Evolutionary conservation across 2,797 vertebrate genomes (phyloP), one percentile per base, ranked within the genome.

Genomic region (Sebastes diaconus): DNA sequence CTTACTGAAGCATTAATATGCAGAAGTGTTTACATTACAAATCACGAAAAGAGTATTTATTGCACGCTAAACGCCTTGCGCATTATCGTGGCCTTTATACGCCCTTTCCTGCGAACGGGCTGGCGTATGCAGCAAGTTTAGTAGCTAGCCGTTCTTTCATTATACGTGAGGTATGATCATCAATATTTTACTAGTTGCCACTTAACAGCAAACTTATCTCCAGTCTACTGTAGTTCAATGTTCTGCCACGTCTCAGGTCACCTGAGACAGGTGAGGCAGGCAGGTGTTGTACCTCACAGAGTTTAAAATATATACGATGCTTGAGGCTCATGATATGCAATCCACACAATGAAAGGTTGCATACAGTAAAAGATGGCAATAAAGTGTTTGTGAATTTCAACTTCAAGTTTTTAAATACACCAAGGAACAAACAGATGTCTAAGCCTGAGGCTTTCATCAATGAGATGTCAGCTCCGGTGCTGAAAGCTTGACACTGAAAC

Each of bases 381-480:
- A 24, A 71, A 71, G 10, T 5, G 13, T 11, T 54, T 32, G 25
- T 52, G 71, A 30, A 74, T 65, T 73, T 66, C 66, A 80, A 54
- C 14, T 42, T 42, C 24, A 8, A 0, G 7, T n/a, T 72, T 59
- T 70, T 11, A 24, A 42, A 78, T 70, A 68, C 70, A 75, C 68
- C 3, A 1, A 65, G 73, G n/a, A 20, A 22, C 73, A 57, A 75
- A 72, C n/a, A 16, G 65, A 78, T 79, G 61, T 30, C 25, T 73
- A 6, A 9, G 79, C 77, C 5, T 6, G 22, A 22, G 79, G 81
- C 81, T 50, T 50, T 79, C 4, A 30, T 71, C 65, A 69, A 14
- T 39, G 61, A 68, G 14, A 80, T 66, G 59, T 75, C 58, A 57
- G 60, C 42, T 24, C 39, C 12, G 46, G 58, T 29, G 68, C 76